phyloP scores from a whole-genome alignment of 1,140 invertebrate genomes.

The Atopsyche davidsoni region DNA sequence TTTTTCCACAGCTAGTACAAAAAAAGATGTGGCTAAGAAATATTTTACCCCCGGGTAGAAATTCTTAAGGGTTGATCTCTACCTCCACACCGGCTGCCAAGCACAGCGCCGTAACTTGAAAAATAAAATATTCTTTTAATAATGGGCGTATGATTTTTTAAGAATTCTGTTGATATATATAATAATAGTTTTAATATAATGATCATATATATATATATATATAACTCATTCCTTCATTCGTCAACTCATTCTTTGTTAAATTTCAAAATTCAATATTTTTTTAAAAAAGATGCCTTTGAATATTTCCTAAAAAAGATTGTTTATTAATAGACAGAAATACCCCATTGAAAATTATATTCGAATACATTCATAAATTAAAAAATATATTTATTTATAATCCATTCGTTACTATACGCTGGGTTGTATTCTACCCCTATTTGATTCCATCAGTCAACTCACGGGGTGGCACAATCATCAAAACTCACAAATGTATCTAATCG shows the following conservation, averaged over 20 bases:
- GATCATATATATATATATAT: background rate
- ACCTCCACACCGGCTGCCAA: conserved; percentile 1
- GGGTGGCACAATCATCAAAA: too few species aligned
- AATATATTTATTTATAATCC: background rate
- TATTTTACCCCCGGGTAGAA: background rate
- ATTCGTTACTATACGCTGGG: background rate
- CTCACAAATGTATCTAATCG: too few species aligned
- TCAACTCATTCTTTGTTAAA: background rate
- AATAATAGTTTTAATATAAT: background rate
- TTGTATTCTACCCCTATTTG: too few species aligned
- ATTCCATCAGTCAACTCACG: too few species aligned
- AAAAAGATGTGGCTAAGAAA: conserved; percentile 13
- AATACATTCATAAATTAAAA: background rate
- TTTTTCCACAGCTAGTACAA: conserved; percentile 12
- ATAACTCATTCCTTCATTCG: too few species aligned
- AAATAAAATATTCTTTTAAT: background rate
- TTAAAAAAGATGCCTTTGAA: background rate
- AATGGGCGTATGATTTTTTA: background rate
- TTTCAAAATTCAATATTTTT: background rate
- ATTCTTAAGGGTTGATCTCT: background rate
- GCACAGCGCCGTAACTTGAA: background rate
- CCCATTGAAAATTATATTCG: background rate
- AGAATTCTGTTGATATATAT: background rate
- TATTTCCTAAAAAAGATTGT: background rate
- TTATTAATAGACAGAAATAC: background rate